Base-by-base conservation (phyloP, 2,888 invertebrate species). In the Nomada flava region DNA sequence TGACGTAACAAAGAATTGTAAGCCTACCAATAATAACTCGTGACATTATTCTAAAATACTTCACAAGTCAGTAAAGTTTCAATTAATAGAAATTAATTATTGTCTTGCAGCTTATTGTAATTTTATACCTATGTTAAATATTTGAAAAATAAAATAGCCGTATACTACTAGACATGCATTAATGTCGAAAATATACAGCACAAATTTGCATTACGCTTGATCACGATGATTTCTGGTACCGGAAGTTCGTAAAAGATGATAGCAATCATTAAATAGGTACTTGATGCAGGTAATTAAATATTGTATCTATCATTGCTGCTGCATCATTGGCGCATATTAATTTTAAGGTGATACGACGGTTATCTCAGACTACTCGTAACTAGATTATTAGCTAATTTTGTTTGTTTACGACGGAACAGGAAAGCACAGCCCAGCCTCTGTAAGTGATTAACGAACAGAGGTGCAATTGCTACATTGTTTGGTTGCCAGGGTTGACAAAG, bases 301-400 rank as follows among this genome's bases (percentile, higher is more conserved):
- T 13, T 57, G 9, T 62, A 63, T 67, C 47, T 55, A 67, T 71
- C 60, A 57, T n/a, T 47, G 55, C 2, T 52, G 13, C 9, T 20
- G 23, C 62, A 29, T 11, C 42, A 42, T n/a, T 29, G 47, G 3
- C n/a, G 4, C 11, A 50, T 52, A 50, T 78, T 42, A 78, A 72
- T 80, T 77, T 77, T 60, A 26, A 62, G 55, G 57, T 60, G 60
- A 50, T 42, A 23, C 50, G 20, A 62, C 71, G 62, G 71, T 62
- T 50, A 59, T 42, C 63, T 15, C 44, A 23, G 50, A 26, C 50
- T 18, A 5, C 36, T 53, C 10, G 52, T 44, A 44, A 55, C 53
- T 73, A 64, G 53, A 68, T 80, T 78, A 68, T 80, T 78, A 80
- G 55, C 72, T 80, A 80, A 78, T 73, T 68, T 80, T 80, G 72